Evolutionary conservation across 2,888 invertebrate genomes (phyloP), one percentile per base, ranked within the genome.

Genomic region (Nycteola revayana): DNA sequence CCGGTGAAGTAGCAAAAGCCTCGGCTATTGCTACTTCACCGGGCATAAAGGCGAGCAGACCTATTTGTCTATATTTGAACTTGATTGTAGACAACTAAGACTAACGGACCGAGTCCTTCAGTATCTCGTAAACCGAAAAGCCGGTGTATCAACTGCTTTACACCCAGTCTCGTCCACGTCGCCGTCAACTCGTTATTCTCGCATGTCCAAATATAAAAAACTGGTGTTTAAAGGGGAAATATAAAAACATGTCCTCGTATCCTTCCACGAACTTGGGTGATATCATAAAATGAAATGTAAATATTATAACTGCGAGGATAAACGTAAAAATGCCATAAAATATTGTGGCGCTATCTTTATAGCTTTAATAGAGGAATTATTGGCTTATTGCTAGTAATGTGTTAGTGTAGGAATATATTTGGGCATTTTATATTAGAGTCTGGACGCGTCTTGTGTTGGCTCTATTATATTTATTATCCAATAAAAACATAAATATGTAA

Each of bases 261-360:
- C 14, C 42, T 33, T 23, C 39, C 20, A 36, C 40, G 28, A 43
- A 52, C 35, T 57, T 44, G 29, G 33, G 14, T 5, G 42, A 50
- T 41, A 50, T 45, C 36, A 61, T 71, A 67, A 70, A 74, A 64
- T 55, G 54, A 53, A 69, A 74, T 68, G 60, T 69, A 68, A 70
- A 75, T 67, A 71, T 63, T 60, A 66, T 64, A 66, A 70, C 63
- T 59, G 42, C 50, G 45, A 42, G 59, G 55, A 62, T 66, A 49
- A 60, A 57, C 63, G 60, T 72, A 74, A 75, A 72, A 70, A 51
- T 50, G 53, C 45, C 56, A 49, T 72, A 66, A 74, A 75, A 72
- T 69, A 72, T 64, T 49, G 55, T 58, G 49, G 45, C 43, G 55
- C 64, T 65, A 69, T 67, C 63, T 74, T 71, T 73, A 72, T 64